Evolutionary conservation across 2,797 vertebrate species (phyloP).

Genomic region (Borostomias antarcticus): DNA sequence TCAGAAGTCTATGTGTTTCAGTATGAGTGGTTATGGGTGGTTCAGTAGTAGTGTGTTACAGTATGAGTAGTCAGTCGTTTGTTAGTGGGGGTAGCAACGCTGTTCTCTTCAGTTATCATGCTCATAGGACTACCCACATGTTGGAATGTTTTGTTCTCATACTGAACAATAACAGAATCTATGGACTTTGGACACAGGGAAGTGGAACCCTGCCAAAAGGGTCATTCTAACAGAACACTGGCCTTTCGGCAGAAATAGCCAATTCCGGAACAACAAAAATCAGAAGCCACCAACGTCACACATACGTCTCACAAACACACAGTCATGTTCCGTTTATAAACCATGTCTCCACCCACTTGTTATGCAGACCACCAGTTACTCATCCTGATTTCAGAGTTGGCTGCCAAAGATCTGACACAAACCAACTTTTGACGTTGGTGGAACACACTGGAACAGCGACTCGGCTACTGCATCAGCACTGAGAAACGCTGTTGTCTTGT

Average conservation of each 20-base stretch:
- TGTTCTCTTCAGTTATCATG: no score
- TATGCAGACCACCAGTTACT: slow-evolving; percentile 1
- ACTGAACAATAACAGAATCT: slow-evolving; percentile 3
- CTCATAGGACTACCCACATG: slow-evolving; percentile 6
- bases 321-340: slow-evolving; percentile 4
- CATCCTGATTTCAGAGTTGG: not conserved
- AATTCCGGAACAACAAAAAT: slow-evolving; percentile 40
- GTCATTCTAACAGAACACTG: slow-evolving; percentile 24
- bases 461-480: not conserved
- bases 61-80: not conserved
- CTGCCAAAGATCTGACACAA: slow-evolving; percentile 8
- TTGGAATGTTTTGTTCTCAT: slow-evolving; percentile 6
- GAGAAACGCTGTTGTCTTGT: slow-evolving; percentile 7
- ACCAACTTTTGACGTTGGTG: not conserved
- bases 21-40: slow-evolving; percentile 8
- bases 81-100: no score
- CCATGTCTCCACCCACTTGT: slow-evolving; percentile 8
- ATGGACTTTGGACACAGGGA: slow-evolving; percentile 31
- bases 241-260: slow-evolving; percentile 27
- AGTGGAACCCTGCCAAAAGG: slow-evolving; percentile 7
- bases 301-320: slow-evolving; percentile 5
- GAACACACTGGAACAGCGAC: not conserved
- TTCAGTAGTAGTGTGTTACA: not conserved
- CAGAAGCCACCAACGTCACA: slow-evolving; percentile 38
- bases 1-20: no score